Evolutionary conservation across 2,113 vertebrate species (phyloP).

Genomic region (Turdus rufiventris): DNA sequence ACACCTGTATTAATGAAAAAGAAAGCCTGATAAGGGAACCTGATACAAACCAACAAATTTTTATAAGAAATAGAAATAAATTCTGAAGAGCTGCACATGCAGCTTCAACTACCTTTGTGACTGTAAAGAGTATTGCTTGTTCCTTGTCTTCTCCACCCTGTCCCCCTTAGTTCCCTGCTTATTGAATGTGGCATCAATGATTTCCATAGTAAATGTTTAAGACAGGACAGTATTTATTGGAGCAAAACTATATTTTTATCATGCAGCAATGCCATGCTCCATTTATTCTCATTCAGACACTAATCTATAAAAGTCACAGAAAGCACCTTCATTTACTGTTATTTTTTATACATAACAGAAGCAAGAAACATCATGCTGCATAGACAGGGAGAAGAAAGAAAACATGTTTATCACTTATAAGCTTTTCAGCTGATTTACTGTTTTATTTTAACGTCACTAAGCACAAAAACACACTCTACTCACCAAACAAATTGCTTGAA

Average conservation of each 20-base stretch:
- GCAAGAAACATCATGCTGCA: neutral
- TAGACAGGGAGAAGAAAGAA: neutral
- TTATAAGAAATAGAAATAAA: neutral
- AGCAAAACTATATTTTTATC: neutral
- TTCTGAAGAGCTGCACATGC: neutral
- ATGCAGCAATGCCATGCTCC: neutral
- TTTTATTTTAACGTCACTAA: conserved; percentile 37
- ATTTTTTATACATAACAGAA: neutral
- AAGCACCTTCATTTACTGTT: neutral
- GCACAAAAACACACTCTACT: conserved; percentile 72
- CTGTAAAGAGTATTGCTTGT: neutral
- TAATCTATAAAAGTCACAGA: neutral
- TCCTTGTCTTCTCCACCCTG: neutral
- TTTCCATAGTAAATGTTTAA: neutral
- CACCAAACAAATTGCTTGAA: conserved; percentile 98
- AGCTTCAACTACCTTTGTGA: neutral
- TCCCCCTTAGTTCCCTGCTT: neutral
- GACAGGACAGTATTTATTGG: neutral
- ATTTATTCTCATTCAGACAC: neutral
- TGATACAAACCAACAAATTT: neutral
- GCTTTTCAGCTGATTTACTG: conserved; percentile 45
- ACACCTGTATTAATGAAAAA: neutral
- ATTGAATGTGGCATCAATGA: neutral
- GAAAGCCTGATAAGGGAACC: neutral
- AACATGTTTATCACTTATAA: conserved; percentile 11